Base-by-base conservation (phyloP, 2,113 vertebrate genomes). In the Propithecus coquereli region DNA sequence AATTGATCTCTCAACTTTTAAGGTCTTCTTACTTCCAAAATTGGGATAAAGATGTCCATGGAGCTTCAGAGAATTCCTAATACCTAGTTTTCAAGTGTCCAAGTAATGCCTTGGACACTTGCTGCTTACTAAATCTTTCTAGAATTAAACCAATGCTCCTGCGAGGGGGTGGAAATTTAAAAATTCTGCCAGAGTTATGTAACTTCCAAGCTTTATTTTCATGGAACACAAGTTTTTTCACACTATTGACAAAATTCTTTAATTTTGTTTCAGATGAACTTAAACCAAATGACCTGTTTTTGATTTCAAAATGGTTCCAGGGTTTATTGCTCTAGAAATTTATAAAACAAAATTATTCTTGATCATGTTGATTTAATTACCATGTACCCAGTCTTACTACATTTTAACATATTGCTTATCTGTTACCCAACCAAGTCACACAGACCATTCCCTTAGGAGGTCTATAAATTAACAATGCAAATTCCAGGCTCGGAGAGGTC, bases 401-500 rank as follows among this genome's bases (percentile, higher is more conserved):
- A 77, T 97, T 98, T 97, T 98, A 77, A 80, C 37, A 43, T 66
- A 22, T 45, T 98, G 97, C 97, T 98, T 98, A 71, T 88, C 97
- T 97, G 96, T 98, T 98, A 97, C 97, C 92, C 90, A 97, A 94
- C 95, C 95, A 97, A 96, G 93, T 66, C 97, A 92, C 93, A 92
- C 82, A 96, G 96, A 95, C 91, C 94, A 91, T 97, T 98, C 97
- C 98, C 97, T 80, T 54, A 97, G 97, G 98, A 98, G 88, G 96
- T 95, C 98, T 97, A 96, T 97, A 97, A 98, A 98, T 97, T 92
- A 98, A 97, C 97, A 98, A 89, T 84, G 95, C 5, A 0, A 97
- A 98, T 95, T 94, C 98, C 96, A 98, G 94, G 34, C 97, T 68
- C 76, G 71, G 71, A 97, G 94, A 96, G 95, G 96, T 98, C 98